These are phyloP conservation scores for Notamacropus eugenii DNA, from an alignment of 2,797 vertebrate genomes.

Conservation along the genomic window DNA sequence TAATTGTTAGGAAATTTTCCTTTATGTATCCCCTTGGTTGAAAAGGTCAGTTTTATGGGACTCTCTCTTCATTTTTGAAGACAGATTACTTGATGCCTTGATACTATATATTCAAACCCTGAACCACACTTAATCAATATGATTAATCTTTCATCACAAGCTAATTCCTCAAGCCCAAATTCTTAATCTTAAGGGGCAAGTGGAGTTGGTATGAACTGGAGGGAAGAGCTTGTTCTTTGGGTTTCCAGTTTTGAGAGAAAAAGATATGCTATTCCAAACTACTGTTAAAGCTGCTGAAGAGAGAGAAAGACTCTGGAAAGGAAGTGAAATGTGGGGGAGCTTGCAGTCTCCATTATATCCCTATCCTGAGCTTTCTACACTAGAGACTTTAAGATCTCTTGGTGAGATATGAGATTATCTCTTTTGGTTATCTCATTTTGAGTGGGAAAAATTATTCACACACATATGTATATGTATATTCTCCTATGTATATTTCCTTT, in stretches of 20 bases:
- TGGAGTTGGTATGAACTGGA: background rate
- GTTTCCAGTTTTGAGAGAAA: background rate
- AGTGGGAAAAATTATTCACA: background rate
- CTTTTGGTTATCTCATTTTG: background rate
- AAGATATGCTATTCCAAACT: background rate
- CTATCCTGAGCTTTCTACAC: background rate
- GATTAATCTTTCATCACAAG: conserved; percentile 68
- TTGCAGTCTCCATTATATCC: background rate
- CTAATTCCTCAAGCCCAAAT: conserved; percentile 60
- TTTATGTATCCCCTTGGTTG: background rate
- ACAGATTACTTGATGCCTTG: background rate
- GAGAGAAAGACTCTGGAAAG: background rate
- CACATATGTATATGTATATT: background rate
- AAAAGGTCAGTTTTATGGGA: background rate
- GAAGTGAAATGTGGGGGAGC: background rate
- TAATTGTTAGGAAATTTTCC: background rate
- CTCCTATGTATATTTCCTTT: background rate
- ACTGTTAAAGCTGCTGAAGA: background rate
- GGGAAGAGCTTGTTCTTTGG: background rate
- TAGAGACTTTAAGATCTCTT: background rate
- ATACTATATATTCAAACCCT: conserved; percentile 49
- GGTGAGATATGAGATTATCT: background rate
- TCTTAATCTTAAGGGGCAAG: background rate
- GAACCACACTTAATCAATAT: conserved; percentile 68
- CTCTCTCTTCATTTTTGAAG: background rate